phyloP scores from a whole-genome alignment of 2,888 invertebrate species.

The Lissocephala sabroskyi region DNA sequence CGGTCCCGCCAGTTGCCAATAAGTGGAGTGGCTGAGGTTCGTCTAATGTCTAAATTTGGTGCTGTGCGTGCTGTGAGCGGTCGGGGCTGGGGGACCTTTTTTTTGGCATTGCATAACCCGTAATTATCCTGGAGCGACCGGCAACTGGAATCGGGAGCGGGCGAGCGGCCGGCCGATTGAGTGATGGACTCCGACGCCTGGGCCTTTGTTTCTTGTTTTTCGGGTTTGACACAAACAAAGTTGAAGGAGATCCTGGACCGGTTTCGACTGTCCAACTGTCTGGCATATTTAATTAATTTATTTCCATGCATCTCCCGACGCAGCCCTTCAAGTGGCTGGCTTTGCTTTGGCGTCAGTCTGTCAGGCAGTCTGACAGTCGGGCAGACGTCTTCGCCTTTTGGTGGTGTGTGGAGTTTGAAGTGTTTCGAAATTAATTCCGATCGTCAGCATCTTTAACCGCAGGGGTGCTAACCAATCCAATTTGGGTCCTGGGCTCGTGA shows the following conservation, averaged over 20 bases:
- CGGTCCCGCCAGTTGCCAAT: constrained; percentile 48
- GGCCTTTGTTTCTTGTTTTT: constrained; percentile 42
- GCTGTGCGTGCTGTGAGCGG: constrained; percentile 26
- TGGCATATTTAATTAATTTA: constrained; percentile 62
- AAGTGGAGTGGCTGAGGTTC: constrained; percentile 47
- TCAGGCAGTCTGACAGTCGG: constrained; percentile 23
- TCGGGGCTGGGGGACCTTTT: constrained; percentile 29
- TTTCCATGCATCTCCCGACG: constrained; percentile 41
- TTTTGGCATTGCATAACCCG: constrained; percentile 51
- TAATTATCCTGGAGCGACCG: constrained; percentile 37
- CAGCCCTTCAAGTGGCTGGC: not conserved
- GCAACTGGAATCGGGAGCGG: not conserved
- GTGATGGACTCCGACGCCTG: constrained; percentile 48
- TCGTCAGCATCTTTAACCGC: constrained; percentile 52
- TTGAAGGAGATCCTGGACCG: constrained; percentile 20
- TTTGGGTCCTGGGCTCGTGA: constrained; percentile 50
- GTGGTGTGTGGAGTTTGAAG: constrained; percentile 48
- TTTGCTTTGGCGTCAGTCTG: constrained; percentile 2
- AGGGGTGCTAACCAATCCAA: constrained; percentile 43
- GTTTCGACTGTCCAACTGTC: constrained; percentile 7
- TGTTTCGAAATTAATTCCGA: constrained; percentile 67
- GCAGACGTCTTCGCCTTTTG: not conserved
- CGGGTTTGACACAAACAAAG: constrained; percentile 65
- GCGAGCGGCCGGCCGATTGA: constrained; percentile 14
- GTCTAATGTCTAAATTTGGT: constrained; percentile 62